Evolutionary conservation across 2,888 invertebrate species (phyloP).

Genomic region (Pachliopta kotzebuea): DNA sequence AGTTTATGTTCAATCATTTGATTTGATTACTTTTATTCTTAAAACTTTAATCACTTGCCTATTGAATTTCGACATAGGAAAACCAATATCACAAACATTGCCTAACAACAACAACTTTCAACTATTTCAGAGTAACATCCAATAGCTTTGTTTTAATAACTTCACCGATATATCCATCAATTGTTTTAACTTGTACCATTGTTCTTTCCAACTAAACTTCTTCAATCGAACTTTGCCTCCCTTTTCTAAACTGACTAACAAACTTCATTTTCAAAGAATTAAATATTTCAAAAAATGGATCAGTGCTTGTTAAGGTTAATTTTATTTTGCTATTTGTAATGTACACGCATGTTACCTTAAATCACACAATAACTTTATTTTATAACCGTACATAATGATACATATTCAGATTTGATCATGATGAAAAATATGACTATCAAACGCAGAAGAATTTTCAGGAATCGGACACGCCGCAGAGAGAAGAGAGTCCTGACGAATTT

Average conservation of each 20-base stretch:
- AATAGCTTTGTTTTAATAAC: not conserved
- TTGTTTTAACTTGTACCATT: not conserved
- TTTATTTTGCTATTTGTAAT: too few species aligned
- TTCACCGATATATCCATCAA: not conserved
- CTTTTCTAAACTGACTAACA: not conserved
- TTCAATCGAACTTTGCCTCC: not conserved
- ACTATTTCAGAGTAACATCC: not conserved
- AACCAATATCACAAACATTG: not conserved
- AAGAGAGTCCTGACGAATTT: conserved; percentile 67
- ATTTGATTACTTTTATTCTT: not conserved
- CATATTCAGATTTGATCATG: too few species aligned
- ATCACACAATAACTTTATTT: too few species aligned
- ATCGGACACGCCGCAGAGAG: conserved; percentile 67
- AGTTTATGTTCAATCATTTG: conserved; percentile 3
- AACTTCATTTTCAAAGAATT: not conserved
- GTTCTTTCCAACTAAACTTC: not conserved
- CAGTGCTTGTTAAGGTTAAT: not conserved
- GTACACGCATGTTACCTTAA: too few species aligned
- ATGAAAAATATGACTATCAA: too few species aligned
- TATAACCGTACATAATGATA: too few species aligned
- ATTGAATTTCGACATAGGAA: not conserved
- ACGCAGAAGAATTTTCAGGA: conserved; percentile 46
- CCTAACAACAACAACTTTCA: not conserved
- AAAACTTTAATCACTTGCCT: not conserved
- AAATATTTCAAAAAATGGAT: not conserved